Evolutionary conservation across 2,888 invertebrate genomes (phyloP).

Genomic region (Cosmia pyralina): DNA sequence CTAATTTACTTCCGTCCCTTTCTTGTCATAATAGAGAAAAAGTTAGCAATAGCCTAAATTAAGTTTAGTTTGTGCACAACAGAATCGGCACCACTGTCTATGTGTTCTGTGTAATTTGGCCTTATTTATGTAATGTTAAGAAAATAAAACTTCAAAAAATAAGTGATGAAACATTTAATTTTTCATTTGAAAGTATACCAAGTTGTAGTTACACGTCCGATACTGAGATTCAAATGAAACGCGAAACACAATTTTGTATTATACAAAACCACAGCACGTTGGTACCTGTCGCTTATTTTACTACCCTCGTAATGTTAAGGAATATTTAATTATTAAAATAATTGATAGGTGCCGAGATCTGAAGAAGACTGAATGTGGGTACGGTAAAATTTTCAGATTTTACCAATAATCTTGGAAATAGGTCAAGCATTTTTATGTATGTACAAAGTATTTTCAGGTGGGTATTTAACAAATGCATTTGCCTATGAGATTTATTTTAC

Average conservation of each 20-base stretch:
- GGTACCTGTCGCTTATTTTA: slow-evolving; percentile 55
- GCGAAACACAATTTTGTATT: slow-evolving; percentile 84
- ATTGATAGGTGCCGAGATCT: neutral
- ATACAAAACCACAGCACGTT: slow-evolving; percentile 81
- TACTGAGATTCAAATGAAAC: slow-evolving; percentile 90
- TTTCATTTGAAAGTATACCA: slow-evolving; percentile 90
- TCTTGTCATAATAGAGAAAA: no score
- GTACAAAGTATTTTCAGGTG: slow-evolving; percentile 29
- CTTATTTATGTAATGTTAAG: slow-evolving; percentile 7
- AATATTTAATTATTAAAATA: neutral
- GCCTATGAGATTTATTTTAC: slow-evolving; percentile 17
- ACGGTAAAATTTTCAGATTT: neutral
- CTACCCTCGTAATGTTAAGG: slow-evolving; percentile 1
- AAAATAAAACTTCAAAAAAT: slow-evolving; percentile 66
- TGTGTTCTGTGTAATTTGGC: neutral
- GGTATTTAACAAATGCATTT: slow-evolving; percentile 37
- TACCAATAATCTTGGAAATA: neutral
- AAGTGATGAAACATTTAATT: slow-evolving; percentile 90
- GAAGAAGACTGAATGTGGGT: neutral
- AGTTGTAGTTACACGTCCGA: slow-evolving; percentile 88
- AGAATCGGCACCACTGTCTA: no score
- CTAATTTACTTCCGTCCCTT: no score
- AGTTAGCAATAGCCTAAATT: no score
- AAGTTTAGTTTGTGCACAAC: no score
- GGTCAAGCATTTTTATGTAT: slow-evolving; percentile 27